phyloP scores from a whole-genome alignment of 2,888 invertebrate species.

The Baccha elongata region DNA sequence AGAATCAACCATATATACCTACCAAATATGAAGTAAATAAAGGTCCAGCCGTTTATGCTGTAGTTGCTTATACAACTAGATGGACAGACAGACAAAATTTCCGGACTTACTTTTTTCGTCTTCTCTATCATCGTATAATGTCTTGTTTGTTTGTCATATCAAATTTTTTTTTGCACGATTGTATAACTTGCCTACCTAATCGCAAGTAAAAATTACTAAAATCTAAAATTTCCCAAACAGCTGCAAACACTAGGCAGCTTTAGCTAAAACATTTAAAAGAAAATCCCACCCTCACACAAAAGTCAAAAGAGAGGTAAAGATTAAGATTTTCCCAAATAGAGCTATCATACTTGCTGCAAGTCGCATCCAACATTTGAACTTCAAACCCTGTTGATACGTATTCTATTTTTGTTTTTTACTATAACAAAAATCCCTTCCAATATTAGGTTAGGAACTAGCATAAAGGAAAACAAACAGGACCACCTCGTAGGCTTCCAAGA shows the following conservation, averaged over 20 bases:
- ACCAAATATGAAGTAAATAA: too few relatives aligned
- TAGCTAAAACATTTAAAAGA: neutral
- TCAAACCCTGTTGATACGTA: neutral
- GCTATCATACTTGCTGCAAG: neutral
- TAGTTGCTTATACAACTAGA: too few relatives aligned
- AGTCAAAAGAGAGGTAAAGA: too few relatives aligned
- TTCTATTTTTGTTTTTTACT: neutral
- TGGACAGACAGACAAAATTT: too few relatives aligned
- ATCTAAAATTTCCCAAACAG: neutral
- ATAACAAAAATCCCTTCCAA: slow-evolving; percentile 20
- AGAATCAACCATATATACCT: too few relatives aligned
- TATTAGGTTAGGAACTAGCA: slow-evolving; percentile 21
- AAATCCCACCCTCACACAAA: neutral
- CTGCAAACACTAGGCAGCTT: slow-evolving; percentile 26
- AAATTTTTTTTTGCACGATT: too few relatives aligned
- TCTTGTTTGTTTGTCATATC: too few relatives aligned
- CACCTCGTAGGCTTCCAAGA: slow-evolving; percentile 19
- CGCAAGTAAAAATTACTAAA: too few relatives aligned
- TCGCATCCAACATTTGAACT: slow-evolving; percentile 15
- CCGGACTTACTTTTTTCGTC: too few relatives aligned
- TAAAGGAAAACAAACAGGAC: slow-evolving; percentile 23
- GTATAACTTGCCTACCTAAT: too few relatives aligned
- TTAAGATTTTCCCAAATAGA: neutral
- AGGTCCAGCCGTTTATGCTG: too few relatives aligned
- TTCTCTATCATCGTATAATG: too few relatives aligned